phyloP scores from a whole-genome alignment of 2,888 invertebrate species.

The Amorpha juglandis region DNA sequence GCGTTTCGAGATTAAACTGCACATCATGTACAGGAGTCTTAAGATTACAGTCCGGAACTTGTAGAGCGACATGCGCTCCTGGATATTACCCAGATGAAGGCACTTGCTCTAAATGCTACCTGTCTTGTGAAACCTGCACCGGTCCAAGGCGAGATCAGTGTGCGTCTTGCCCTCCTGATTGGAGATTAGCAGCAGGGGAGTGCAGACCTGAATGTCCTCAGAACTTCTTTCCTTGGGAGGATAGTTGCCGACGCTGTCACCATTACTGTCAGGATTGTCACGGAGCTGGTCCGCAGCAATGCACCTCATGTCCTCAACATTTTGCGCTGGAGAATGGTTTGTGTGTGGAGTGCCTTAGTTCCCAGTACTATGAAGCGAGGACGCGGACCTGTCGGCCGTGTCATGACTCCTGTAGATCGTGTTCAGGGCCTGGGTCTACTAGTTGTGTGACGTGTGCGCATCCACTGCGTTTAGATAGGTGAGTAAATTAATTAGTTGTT shows the following conservation, averaged over 20 bases:
- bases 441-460: slow-evolving; percentile 88
- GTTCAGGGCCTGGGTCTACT: slow-evolving; percentile 88
- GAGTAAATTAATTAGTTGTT: slow-evolving; percentile 34
- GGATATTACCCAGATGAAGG: slow-evolving; percentile 95
- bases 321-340: slow-evolving; percentile 88
- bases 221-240: slow-evolving; percentile 91
- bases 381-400: slow-evolving; percentile 89
- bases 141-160: slow-evolving; percentile 94
- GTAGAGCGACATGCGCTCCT: slow-evolving; percentile 89
- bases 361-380: slow-evolving; percentile 89
- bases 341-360: slow-evolving; percentile 90
- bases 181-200: slow-evolving; percentile 92
- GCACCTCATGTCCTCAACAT: slow-evolving; percentile 89
- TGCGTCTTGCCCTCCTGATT: slow-evolving; percentile 91
- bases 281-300: slow-evolving; percentile 90
- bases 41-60: slow-evolving; percentile 92
- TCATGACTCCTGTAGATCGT: slow-evolving; percentile 88
- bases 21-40: slow-evolving; percentile 90
- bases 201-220: slow-evolving; percentile 94
- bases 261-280: slow-evolving; percentile 94
- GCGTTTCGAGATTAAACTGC: slow-evolving; percentile 91
- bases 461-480: slow-evolving; percentile 88
- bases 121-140: slow-evolving; percentile 93
- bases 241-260: slow-evolving; percentile 94
- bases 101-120: slow-evolving; percentile 91